Base-by-base conservation (phyloP, 2,113 vertebrate genomes). In the Halcyon senegalensis region DNA sequence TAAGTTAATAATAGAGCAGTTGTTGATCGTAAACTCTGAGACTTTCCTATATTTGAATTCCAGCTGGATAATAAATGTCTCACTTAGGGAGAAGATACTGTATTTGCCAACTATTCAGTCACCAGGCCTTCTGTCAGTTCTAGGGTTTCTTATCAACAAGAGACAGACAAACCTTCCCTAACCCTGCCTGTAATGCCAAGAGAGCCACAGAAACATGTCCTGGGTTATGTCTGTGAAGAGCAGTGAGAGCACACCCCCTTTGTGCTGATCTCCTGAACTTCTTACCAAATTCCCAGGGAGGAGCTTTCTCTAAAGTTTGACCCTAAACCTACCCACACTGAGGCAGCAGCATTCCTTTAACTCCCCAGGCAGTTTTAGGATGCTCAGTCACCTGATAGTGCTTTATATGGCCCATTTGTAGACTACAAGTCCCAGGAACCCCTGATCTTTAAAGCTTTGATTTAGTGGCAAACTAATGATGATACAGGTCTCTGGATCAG, bases 1-100 rank as follows among this genome's bases (percentile, higher is more conserved):
- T 53, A 87, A 93, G 33, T 89, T 91, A 75, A 59, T 84, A 77
- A 84, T 11, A 87, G 85, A 94, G 39, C 68, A 94, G 62, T 66
- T 90, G 76, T 67, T 69, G 35, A 35, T 84, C 13, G 8, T 72
- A 53, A 81, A 37, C 11, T 77, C 30, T 78, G 64, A 56, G 46
- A 90, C 67, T 78, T 88, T 78, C 33, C 35, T 86, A 28, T 59
- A 30, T 20, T 74, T n/a, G 83, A 5, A 67, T 95, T 84, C 84
- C 60, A 84, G 83, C 24, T 48, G 80, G 56, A 86, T 35, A 50
- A 67, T 63, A 58, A 41, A 78, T 81, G 84, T 94, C 39, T 92
- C 30, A 60, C 6, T 60, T 35, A 56, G 33, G 39, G 35, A 93
- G 35, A 23, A 85, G 59, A 67, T 41, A 9, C 28, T 81, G 46